phyloP scores from a whole-genome alignment of 2,888 invertebrate genomes.

The Invenusta paracnida region DNA sequence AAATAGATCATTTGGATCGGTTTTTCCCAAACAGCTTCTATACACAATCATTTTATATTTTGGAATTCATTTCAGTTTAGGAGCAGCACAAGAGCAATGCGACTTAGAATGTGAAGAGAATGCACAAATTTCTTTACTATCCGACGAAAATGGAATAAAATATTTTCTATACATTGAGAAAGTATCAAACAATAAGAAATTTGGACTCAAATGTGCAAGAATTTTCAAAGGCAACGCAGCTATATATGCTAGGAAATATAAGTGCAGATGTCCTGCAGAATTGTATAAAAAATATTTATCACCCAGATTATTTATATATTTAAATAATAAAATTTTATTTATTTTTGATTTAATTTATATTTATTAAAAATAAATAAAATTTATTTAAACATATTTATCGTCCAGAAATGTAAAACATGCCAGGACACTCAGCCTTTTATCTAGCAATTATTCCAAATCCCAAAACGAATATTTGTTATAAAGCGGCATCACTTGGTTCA shows the following conservation, averaged over 20 bases:
- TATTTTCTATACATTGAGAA: neutral
- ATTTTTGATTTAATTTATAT: too few relatives aligned
- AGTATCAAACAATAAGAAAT: neutral
- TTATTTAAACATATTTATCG: too few relatives aligned
- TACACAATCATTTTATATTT: neutral
- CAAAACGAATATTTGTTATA: too few relatives aligned
- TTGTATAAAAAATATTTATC: neutral
- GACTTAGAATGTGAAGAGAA: neutral
- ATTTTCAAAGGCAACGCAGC: neutral
- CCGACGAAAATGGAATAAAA: neutral
- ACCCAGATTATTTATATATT: too few relatives aligned
- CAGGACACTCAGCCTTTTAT: neutral
- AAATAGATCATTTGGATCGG: neutral
- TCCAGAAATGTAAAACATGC: neutral
- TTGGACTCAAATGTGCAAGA: neutral
- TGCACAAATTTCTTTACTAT: neutral
- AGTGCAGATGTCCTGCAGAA: neutral
- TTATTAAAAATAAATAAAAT: too few relatives aligned
- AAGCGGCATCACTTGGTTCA: neutral
- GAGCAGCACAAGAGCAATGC: neutral
- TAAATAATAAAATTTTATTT: too few relatives aligned
- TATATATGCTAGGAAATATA: neutral
- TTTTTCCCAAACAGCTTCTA: neutral
- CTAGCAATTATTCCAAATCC: too few relatives aligned
- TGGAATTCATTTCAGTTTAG: neutral